Conservation (phyloP, 1,140 invertebrate genomes). For the Campodea augens region DNA sequence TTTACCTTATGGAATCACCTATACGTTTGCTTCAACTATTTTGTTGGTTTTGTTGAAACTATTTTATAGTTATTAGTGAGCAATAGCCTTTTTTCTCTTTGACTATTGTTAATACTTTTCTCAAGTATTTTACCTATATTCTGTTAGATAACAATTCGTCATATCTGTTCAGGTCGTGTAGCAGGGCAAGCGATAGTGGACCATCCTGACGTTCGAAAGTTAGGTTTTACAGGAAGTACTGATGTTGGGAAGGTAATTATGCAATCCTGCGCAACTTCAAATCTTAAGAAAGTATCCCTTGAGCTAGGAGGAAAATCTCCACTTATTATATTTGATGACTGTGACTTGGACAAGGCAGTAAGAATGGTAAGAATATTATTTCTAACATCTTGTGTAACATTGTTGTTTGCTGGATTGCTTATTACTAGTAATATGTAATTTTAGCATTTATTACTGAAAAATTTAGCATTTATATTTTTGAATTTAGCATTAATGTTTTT, state of each 20-base stretch:
- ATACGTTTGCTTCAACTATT: too few relatives aligned
- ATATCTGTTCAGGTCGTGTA: conserved; percentile 29
- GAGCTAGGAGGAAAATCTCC: conserved; percentile 93
- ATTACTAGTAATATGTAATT: too few relatives aligned
- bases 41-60: too few relatives aligned
- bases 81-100: too few relatives aligned
- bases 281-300: conserved; percentile 81
- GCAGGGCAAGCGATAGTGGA: conserved; percentile 68
- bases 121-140: conserved; percentile 1
- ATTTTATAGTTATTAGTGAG: too few relatives aligned
- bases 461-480: too few relatives aligned
- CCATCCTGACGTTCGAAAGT: conserved; percentile 64
- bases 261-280: conserved; percentile 68
- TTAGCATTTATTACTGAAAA: too few relatives aligned
- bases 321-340: conserved; percentile 79
- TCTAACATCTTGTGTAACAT: not conserved
- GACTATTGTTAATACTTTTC: not conserved
- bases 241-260: conserved; percentile 71
- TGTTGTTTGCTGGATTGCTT: not conserved
- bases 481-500: too few relatives aligned
- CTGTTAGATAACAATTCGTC: not conserved
- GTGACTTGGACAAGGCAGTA: conserved; percentile 81
- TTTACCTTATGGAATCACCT: too few relatives aligned
- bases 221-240: conserved; percentile 90
- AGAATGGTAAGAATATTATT: conserved; percentile 43